Base-by-base conservation (phyloP, 2,113 vertebrate species). In the Uropsilus gracilis region DNA sequence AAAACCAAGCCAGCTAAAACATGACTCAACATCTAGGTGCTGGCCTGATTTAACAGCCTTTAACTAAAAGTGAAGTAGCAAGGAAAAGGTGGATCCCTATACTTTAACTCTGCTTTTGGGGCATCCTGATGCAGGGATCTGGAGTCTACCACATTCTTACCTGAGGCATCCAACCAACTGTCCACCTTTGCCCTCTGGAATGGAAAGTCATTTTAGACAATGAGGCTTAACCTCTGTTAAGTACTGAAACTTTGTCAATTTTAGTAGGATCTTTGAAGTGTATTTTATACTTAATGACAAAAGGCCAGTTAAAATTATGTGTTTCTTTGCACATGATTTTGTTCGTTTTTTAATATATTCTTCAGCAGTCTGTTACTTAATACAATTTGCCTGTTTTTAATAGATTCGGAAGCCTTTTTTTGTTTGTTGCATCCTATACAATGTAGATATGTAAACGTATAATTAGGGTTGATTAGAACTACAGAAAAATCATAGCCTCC, bases 201-300 rank as follows among this genome's bases (percentile, higher is more conserved):
- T 55, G 53, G 53, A 55, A 55, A 55, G 53, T 89, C 88, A 91
- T 48, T 86, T 89, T 86, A 89, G 6, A 42, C 48, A 46, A 18
- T 94, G 46, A 86, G 17, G 44, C 14, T 59, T 83, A 57, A 57
- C 63, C 17, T 88, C 72, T 55, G 86, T 50, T 34, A 85, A 44
- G 34, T 68, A 68, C 42, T 84, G 37, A 55, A 96, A 85, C 37
- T 71, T 72, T 81, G 53, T 80, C 46, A 48, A 18, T 76, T 69
- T 57, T 72, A 96, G 80, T n/a, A 83, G 26, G 75, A 69, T 81
- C 28, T 13, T 88, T 88, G 28, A 84, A 94, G 30, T 87, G 20
- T 91, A 3, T 78, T 72, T 84, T 88, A 66, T 4, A 39, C 34
- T n/a, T 76, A 68, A 50, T 71, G 32, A 39, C 75, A 90, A 44